Evolutionary conservation across 2,888 invertebrate genomes (phyloP).

Genomic region (Adela reaumurella): DNA sequence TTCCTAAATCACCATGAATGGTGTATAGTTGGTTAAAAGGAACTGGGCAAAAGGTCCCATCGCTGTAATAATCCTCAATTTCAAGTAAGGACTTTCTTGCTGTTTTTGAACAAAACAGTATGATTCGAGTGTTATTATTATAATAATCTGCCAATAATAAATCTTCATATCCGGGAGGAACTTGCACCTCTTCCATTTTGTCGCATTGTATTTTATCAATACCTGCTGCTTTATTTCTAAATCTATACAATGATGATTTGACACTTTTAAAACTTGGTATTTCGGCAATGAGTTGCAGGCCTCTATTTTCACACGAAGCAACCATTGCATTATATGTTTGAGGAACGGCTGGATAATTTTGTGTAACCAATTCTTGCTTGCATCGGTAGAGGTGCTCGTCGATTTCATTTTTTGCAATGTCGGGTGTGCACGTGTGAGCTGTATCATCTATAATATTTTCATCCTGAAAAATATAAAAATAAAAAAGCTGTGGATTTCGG

Average conservation of each 20-base stretch:
- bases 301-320: conserved; percentile 6
- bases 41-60: conserved; percentile 7
- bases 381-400: conserved; percentile 6
- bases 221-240: conserved; percentile 2
- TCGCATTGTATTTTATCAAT: conserved; percentile 5
- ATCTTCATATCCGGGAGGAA: conserved; percentile 3
- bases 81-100: conserved; percentile 3
- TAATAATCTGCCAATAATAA: conserved; percentile 2
- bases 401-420: conserved; percentile 6
- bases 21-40: conserved; percentile 2
- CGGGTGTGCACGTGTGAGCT: conserved; percentile 3
- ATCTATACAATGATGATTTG: conserved; percentile 1
- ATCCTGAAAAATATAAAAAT: conserved; percentile 1
- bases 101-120: conserved; percentile 8
- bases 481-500: conserved; percentile 1
- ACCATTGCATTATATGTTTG: conserved; percentile 6
- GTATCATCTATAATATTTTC: conserved; percentile 5
- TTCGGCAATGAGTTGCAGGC: conserved; percentile 5
- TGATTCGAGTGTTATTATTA: conserved; percentile 5
- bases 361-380: conserved; percentile 5
- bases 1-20: conserved; percentile 3
- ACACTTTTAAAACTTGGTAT: conserved; percentile 5
- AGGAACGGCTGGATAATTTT: conserved; percentile 6
- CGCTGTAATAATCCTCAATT: conserved; percentile 6
- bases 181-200: conserved; percentile 5